phyloP scores from a whole-genome alignment of 2,888 invertebrate species.

The Leptopterna dolabrata region DNA sequence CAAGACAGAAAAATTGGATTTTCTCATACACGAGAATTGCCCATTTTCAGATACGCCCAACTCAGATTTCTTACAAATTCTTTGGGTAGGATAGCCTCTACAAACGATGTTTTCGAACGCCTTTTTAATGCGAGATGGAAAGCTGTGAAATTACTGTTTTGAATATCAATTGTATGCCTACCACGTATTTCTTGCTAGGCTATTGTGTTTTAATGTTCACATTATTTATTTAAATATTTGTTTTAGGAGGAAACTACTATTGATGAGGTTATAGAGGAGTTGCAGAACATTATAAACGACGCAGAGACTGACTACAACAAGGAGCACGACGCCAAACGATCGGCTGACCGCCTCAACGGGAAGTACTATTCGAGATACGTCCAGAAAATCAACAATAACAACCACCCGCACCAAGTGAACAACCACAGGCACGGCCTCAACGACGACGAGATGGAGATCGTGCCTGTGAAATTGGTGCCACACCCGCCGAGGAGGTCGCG shows the following conservation, averaged over 20 bases:
- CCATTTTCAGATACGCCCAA: too few species aligned
- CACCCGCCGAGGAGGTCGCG: conserved; percentile 83
- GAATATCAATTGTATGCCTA: too few species aligned
- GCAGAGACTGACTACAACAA: conserved; percentile 76
- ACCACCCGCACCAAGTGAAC: conserved; percentile 66
- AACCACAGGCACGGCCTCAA: neutral
- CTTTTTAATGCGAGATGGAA: too few species aligned
- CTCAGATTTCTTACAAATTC: too few species aligned
- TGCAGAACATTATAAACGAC: conserved; percentile 86
- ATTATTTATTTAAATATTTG: neutral
- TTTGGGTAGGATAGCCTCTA: too few species aligned
- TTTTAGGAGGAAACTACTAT: conserved; percentile 81
- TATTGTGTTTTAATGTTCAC: too few species aligned
- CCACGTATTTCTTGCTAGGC: too few species aligned
- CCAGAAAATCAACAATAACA: conserved; percentile 33
- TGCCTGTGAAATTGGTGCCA: conserved; percentile 82
- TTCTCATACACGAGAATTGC: too few species aligned
- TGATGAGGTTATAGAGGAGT: conserved; percentile 87
- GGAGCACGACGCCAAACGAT: conserved; percentile 52
- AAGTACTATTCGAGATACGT: conserved; percentile 60
- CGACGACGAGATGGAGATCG: conserved; percentile 70
- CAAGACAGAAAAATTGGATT: too few species aligned
- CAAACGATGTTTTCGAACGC: too few species aligned
- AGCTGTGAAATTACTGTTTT: too few species aligned
- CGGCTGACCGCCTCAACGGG: conserved; percentile 62